Evolutionary conservation across 2,888 invertebrate genomes (phyloP).

Genomic region (Chironomus tentans): DNA sequence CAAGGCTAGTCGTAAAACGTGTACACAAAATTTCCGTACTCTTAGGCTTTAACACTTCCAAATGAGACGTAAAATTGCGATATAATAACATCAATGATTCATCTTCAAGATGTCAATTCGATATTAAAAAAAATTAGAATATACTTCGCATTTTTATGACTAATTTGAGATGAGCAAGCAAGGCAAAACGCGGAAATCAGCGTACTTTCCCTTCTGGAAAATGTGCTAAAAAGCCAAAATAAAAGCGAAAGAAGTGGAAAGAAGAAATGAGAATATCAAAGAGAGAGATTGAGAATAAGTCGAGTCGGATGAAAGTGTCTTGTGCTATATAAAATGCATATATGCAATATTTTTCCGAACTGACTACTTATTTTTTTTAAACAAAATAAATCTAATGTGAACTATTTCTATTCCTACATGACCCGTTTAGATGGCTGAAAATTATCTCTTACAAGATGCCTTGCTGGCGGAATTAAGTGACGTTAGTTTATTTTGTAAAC

Average conservation of each 20-base stretch:
- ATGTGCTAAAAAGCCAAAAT: background rate
- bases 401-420: background rate
- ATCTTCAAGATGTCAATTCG: too few relatives aligned
- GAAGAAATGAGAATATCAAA: background rate
- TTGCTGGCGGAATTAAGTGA: slow-evolving; percentile 38
- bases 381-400: background rate
- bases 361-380: too few relatives aligned
- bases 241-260: slow-evolving; percentile 4
- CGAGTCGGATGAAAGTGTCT: background rate
- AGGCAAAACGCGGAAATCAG: background rate
- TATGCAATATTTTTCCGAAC: background rate
- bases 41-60: too few relatives aligned
- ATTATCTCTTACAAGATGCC: slow-evolving; percentile 35
- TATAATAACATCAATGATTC: too few relatives aligned
- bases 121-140: too few relatives aligned
- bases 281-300: background rate
- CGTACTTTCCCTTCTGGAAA: background rate
- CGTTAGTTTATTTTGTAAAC: slow-evolving; percentile 37
- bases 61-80: too few relatives aligned
- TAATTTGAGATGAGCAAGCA: background rate
- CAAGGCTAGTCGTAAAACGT: too few relatives aligned
- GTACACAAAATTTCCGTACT: too few relatives aligned
- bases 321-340: background rate
- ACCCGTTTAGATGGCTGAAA: slow-evolving; percentile 36
- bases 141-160: too few relatives aligned